These are phyloP conservation scores for Eudemis profundana DNA, from an alignment of 2,888 invertebrate species.

Conservation along the genomic window DNA sequence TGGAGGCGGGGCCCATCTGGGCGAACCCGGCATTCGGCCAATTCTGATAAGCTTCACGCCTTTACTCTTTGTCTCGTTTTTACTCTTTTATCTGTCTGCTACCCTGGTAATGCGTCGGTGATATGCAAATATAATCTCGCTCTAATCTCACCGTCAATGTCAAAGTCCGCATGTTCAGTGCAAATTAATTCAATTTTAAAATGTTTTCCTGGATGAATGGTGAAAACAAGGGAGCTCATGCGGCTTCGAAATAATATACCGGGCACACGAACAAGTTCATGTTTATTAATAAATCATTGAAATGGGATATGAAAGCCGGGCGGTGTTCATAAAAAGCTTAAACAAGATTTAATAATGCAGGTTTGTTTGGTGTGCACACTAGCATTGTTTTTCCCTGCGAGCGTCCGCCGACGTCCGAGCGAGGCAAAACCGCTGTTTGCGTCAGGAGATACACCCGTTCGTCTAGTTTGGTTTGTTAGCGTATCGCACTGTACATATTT, in stretches of 20 bases:
- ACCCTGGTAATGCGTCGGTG: conserved; percentile 46
- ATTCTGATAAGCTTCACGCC: conserved; percentile 54
- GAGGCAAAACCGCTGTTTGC: conserved; percentile 5
- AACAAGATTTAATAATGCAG: conserved; percentile 35
- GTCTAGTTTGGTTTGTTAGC: conserved; percentile 23
- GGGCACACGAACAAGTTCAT: conserved; percentile 15
- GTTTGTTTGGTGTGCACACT: conserved; percentile 21
- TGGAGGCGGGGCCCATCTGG: conserved; percentile 48
- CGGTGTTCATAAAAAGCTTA: conserved; percentile 23
- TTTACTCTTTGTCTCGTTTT: conserved; percentile 47
- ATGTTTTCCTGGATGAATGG: conserved; percentile 6
- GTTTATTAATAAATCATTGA: conserved; percentile 24
- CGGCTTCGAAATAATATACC: neutral
- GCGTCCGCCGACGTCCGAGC: neutral
- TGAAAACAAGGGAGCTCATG: conserved; percentile 6
- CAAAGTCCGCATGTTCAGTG: conserved; percentile 1
- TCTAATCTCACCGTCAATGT: conserved; percentile 26
- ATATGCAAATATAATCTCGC: conserved; percentile 52
- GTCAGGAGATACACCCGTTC: conserved; percentile 13
- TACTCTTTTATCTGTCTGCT: conserved; percentile 45
- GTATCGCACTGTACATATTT: neutral
- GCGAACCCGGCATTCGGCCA: conserved; percentile 49
- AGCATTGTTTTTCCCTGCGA: conserved; percentile 27
- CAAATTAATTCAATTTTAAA: conserved; percentile 19
- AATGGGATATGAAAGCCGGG: conserved; percentile 14